Evolutionary conservation across 1,140 invertebrate genomes (phyloP), one percentile per base, ranked within the genome.

Genomic region (Druon quercuslanigerum): DNA sequence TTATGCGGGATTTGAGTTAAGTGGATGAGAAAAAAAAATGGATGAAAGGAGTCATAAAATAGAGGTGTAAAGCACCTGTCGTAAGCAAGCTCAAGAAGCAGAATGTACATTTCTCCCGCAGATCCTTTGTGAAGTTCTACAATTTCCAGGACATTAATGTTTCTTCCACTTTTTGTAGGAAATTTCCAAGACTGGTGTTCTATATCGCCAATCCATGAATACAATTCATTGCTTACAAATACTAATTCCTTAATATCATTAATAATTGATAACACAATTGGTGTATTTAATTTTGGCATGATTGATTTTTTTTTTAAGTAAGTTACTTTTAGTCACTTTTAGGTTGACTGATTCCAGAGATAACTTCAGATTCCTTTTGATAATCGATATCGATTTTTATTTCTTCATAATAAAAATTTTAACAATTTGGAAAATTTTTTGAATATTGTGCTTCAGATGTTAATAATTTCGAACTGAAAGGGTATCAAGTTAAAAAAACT

Each of bases 1-100:
- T 72, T 16, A 73, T 51, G 8, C 33, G 51, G 51, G 12, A 16
- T n/a, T 66, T n/a, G 52, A 52, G 51, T 16, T 72, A 9, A 52
- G 17, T n/a, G 25, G 20, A 72, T n/a, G 33, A 17, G 13, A 73
- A 50, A 33, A 33, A 3, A 33, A 33, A 33, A 33, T 2, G 25
- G 4, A 33, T 33, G 25, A 5, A 40, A n/a, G 12, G 33, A 66
- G 60, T 50, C 71, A 19, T 74, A 77, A 82, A 75, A 71, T 51
- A 66, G 33, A 57, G 12, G 46, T 25, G 73, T 76, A 79, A 85
- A 80, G 77, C 79, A 87, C 85, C 86, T 84, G 81, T 87, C 86
- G 77, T 87, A 87, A 78, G 83, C 83, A 75, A 86, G 74, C 82
- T 86, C 86, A 72, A 85, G 57, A 33, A 83, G 84, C 79, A 85